Base-by-base conservation (phyloP, 2,113 vertebrate genomes). In the Castor canadensis region DNA sequence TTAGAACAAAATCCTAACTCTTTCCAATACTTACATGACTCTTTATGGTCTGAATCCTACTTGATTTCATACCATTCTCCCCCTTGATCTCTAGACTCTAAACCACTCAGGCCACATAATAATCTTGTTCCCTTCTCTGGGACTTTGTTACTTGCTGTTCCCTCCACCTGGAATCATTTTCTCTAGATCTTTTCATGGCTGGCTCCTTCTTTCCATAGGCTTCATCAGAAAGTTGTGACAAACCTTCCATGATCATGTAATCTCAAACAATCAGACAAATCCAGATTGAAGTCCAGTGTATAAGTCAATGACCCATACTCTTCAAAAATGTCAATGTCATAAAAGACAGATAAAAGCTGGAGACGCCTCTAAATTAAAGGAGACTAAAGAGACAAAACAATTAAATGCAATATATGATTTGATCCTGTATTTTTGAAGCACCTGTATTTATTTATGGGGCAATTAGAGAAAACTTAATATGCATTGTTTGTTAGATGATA, bases 361-460 rank as follows among this genome's bases (percentile, higher is more conserved):
- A 30, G 38, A 67, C 47, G 89, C 32, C 67, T 92, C 69, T 94
- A 83, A 75, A 62, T 83, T 86, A 58, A 93, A 95, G 24, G 13
- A 96, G 30, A 82, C 75, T 88, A 43, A 87, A 87, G 38, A 67
- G 43, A 72, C 24, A 89, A 89, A 87, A 94, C 19, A 92, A 92
- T 26, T 85, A 95, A 76, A 45, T 49, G 30, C 9, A 86, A 73
- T 92, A 62, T 94, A 45, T 86, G 85, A 82, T 79, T 92, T 93
- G 4, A 62, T 17, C 30, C 17, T 60, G 5, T 80, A 66, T 73
- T 89, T 93, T 20, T 43, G 28, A 43, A 91, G 86, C 93, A 38
- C 16, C 28, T 73, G 54, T 87, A 52, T 94, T 9, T 5, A n/a
- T 85, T 94, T 56, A 43, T 76, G 28, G 93, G 24, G 10, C 11